phyloP scores from a whole-genome alignment of 2,113 vertebrate genomes.

The Macquaria ambigua region DNA sequence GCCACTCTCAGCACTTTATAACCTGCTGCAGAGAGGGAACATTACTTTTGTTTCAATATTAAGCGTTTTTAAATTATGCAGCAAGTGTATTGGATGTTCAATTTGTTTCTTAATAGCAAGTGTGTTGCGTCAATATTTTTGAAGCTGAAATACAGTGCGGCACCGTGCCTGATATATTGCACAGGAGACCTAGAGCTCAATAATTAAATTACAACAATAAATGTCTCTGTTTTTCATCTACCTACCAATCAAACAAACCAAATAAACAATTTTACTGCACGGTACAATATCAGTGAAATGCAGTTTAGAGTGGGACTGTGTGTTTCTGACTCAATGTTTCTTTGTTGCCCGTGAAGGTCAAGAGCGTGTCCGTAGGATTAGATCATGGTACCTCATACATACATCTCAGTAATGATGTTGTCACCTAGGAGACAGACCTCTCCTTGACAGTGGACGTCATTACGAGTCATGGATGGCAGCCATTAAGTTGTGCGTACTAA shows the following conservation, averaged over 20 bases:
- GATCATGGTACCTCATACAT: conserved; percentile 30
- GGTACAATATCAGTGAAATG: conserved; percentile 14
- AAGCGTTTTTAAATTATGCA: background rate
- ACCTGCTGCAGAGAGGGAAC: conserved; percentile 13
- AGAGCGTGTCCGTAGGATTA: conserved; percentile 27
- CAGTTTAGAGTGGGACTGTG: conserved; percentile 10
- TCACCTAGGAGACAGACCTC: conserved; percentile 33
- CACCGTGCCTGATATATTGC: conserved; percentile 9
- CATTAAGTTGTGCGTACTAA: conserved; percentile 28
- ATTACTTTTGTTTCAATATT: conserved; percentile 16
- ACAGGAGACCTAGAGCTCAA: conserved; percentile 5
- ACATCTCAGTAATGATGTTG: conserved; percentile 40
- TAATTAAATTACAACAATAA: conserved; percentile 12
- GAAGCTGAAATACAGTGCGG: conserved; percentile 4
- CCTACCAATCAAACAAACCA: conserved; percentile 25
- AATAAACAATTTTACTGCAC: conserved; percentile 7
- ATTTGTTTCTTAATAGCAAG: conserved; percentile 30
- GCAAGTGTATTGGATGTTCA: background rate
- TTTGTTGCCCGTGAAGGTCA: conserved; percentile 46
- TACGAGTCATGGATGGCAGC: conserved; percentile 15
- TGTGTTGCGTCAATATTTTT: conserved; percentile 9
- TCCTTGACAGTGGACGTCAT: conserved; percentile 30
- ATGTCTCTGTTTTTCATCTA: conserved; percentile 22
- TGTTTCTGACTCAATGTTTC: conserved; percentile 1
- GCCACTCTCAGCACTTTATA: conserved; percentile 38